These are phyloP conservation scores for Theocolax elegans DNA, from an alignment of 1,140 invertebrate genomes.

Conservation along the genomic window DNA sequence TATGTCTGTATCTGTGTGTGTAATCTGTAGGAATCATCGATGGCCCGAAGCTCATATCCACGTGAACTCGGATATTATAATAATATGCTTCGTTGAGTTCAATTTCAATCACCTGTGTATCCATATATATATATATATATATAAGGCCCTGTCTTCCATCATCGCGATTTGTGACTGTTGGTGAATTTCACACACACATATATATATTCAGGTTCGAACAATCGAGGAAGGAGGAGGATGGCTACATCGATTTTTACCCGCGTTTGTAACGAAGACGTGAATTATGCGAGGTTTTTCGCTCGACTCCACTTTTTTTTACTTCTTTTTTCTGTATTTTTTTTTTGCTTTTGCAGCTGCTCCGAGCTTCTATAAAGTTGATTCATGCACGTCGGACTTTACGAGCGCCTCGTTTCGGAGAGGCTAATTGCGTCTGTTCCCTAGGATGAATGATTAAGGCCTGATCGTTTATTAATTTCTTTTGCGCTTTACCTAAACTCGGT, in stretches of 20 bases:
- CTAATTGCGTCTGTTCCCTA: constrained; percentile 23
- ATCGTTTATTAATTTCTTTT: constrained; percentile 3
- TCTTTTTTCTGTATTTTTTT: constrained; percentile 7
- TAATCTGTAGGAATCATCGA: too few relatives aligned
- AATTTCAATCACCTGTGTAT: constrained; percentile 56
- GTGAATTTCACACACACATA: background rate
- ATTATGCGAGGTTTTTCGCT: constrained; percentile 16
- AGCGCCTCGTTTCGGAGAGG: background rate
- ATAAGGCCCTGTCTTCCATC: too few relatives aligned
- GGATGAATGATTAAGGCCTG: constrained; percentile 20
- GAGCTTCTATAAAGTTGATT: constrained; percentile 35
- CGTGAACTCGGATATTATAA: constrained; percentile 61
- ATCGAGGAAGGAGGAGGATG: background rate
- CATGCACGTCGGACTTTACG: constrained; percentile 30
- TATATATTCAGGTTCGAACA: background rate
- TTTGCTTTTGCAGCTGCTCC: background rate
- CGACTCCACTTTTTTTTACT: too few relatives aligned
- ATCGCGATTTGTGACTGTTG: background rate
- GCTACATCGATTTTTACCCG: constrained; percentile 18
- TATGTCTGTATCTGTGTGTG: background rate
- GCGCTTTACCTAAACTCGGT: too few relatives aligned
- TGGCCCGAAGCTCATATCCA: background rate
- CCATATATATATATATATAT: too few relatives aligned
- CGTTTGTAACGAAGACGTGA: constrained; percentile 21
- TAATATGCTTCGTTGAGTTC: constrained; percentile 62